Evolutionary conservation across 2,113 vertebrate species (phyloP).

Genomic region (Osmerus mordax): DNA sequence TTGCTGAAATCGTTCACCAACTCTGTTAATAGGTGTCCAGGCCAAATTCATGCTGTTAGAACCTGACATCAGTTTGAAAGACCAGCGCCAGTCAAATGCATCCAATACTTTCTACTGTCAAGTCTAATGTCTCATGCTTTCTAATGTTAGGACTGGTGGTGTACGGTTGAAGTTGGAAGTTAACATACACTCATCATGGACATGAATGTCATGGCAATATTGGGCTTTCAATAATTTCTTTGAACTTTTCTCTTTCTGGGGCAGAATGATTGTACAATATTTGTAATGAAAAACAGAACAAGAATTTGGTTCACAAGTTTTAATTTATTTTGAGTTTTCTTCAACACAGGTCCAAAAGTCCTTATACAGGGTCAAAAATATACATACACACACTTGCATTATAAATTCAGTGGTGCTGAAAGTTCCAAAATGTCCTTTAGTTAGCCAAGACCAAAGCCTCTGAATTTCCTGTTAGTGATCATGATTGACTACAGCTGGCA

Average conservation of each 20-base stretch:
- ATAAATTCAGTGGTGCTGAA: conserved; percentile 6
- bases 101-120: no score
- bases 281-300: neutral
- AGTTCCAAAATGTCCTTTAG: neutral
- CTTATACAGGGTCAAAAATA: conserved; percentile 3
- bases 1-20: no score
- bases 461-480: conserved; percentile 11
- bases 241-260: neutral
- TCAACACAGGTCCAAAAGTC: neutral
- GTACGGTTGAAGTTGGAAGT: neutral
- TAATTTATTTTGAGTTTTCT: neutral
- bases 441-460: neutral
- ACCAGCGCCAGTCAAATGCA: no score
- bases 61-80: no score
- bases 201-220: neutral
- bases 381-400: neutral
- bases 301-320: neutral
- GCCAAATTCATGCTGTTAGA: no score
- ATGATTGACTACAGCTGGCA: conserved; percentile 14
- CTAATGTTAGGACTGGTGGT: no score
- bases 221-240: neutral
- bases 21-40: no score
- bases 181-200: neutral
- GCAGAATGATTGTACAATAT: neutral
- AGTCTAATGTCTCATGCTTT: no score